phyloP scores from a whole-genome alignment of 2,888 invertebrate genomes.

The Podotricha telesiphe region DNA sequence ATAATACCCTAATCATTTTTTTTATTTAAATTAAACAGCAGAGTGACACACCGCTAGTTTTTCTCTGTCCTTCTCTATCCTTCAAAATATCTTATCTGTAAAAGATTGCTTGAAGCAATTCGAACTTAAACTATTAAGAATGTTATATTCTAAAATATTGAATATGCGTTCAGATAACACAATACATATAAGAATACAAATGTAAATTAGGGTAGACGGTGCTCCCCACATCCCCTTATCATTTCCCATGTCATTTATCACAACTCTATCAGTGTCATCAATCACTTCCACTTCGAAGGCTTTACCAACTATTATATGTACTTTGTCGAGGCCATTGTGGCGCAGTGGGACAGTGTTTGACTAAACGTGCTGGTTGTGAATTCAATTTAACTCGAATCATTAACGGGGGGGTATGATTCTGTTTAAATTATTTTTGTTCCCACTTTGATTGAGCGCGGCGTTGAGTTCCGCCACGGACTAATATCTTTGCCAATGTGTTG shows the following conservation, averaged over 20 bases:
- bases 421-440: no score
- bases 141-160: background rate
- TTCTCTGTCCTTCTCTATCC: no score
- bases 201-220: slow-evolving; percentile 20
- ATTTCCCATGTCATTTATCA: slow-evolving; percentile 15
- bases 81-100: no score
- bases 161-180: background rate
- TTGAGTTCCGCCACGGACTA: no score
- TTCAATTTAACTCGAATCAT: background rate
- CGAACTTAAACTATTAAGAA: no score
- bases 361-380: background rate
- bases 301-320: background rate
- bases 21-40: no score
- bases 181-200: slow-evolving; percentile 7
- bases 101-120: no score
- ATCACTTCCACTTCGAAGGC: background rate
- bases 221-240: slow-evolving; percentile 13
- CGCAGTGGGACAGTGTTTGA: background rate
- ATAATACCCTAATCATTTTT: no score
- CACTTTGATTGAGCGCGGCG: no score
- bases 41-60: no score
- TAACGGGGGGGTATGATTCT: no score
- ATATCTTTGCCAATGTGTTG: no score
- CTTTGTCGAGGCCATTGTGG: background rate
- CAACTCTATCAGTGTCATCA: slow-evolving; percentile 20